Evolutionary conservation across 92 coral and sea anemone genomes (phyloP).

Genomic region (Isaurus tuberculatus): DNA sequence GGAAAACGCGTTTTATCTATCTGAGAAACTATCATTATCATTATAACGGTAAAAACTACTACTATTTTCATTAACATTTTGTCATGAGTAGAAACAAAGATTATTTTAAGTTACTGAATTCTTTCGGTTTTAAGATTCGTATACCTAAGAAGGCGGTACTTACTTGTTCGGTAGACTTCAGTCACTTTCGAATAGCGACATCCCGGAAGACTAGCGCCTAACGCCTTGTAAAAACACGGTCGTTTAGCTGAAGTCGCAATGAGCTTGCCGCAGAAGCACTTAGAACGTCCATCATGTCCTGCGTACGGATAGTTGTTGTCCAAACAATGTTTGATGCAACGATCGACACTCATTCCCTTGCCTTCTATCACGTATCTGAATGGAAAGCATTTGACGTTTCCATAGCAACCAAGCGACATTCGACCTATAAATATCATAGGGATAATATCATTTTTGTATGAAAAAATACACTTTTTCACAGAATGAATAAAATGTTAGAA

Average conservation of each 20-base stretch:
- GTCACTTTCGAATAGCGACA: background rate
- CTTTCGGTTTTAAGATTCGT: background rate
- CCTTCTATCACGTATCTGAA: slow-evolving; percentile 35
- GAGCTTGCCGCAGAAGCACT: slow-evolving; percentile 59
- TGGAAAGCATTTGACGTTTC: slow-evolving; percentile 45
- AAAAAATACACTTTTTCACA: too few relatives aligned
- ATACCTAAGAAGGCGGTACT: slow-evolving; percentile 12
- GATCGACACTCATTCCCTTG: slow-evolving; percentile 25
- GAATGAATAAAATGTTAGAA: too few relatives aligned
- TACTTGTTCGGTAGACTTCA: slow-evolving; percentile 31
- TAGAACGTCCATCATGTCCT: slow-evolving; percentile 49
- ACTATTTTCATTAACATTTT: too few relatives aligned
- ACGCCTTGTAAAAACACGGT: background rate
- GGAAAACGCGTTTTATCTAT: too few relatives aligned
- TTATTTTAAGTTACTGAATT: background rate
- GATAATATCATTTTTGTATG: too few relatives aligned
- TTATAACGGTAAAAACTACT: too few relatives aligned
- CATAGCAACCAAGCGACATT: slow-evolving; percentile 63
- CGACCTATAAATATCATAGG: slow-evolving; percentile 61
- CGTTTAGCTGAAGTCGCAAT: background rate
- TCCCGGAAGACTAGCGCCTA: background rate
- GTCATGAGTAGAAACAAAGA: too few relatives aligned
- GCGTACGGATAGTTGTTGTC: slow-evolving; percentile 69
- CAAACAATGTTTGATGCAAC: slow-evolving; percentile 65
- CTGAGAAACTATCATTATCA: too few relatives aligned